Evolutionary conservation across 1,140 invertebrate species (phyloP).

Genomic region (Papilio helenus): DNA sequence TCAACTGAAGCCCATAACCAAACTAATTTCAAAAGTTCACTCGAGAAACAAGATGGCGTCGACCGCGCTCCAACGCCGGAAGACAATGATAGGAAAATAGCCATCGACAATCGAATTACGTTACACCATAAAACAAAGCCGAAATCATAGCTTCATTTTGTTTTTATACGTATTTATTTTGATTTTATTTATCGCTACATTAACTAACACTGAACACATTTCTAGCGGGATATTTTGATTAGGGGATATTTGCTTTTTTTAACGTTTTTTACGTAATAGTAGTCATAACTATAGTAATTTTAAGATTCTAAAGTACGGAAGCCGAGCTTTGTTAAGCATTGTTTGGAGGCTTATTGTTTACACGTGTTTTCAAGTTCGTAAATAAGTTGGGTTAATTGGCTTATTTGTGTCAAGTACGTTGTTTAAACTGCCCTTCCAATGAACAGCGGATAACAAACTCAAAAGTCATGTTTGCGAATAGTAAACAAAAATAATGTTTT

Average conservation of each 20-base stretch:
- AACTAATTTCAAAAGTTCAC: conserved; percentile 66
- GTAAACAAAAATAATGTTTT: neutral
- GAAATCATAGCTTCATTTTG: conserved; percentile 46
- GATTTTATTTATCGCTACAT: neutral
- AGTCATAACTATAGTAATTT: too few relatives aligned
- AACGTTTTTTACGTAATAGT: neutral
- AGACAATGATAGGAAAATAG: conserved; percentile 55
- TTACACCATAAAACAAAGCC: conserved; percentile 56
- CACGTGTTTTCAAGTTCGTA: neutral
- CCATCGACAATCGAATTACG: conserved; percentile 63
- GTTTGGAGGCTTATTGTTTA: neutral
- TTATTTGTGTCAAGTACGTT: conserved; percentile 19
- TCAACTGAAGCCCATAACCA: conserved; percentile 44
- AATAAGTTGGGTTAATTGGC: neutral
- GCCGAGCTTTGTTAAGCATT: neutral
- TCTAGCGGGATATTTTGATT: neutral
- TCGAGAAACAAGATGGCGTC: conserved; percentile 58
- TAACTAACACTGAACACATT: neutral
- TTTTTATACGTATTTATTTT: neutral
- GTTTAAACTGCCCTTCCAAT: neutral
- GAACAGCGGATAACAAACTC: conserved; percentile 8
- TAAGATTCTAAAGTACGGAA: neutral
- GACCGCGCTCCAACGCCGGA: conserved; percentile 44
- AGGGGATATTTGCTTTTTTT: neutral
- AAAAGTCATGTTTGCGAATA: neutral